Base-by-base conservation (phyloP, 2,113 vertebrate species). In the Polypterus bichir region DNA sequence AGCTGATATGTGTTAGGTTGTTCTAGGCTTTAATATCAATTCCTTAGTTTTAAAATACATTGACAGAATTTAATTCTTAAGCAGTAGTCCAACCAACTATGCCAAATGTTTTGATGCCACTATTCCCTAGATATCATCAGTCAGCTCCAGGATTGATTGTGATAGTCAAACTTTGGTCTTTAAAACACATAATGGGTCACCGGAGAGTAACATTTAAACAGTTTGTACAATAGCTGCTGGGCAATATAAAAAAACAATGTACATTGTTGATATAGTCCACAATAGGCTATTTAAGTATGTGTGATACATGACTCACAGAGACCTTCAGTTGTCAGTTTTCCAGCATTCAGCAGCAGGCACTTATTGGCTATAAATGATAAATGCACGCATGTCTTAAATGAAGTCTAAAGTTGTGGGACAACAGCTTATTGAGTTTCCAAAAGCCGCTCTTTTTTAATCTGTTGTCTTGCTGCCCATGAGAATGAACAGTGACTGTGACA, bases 241-340 rank as follows among this genome's bases (percentile, higher is more conserved):
- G 79, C 69, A 76, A 66, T 64, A 68, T 74, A 79, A 62, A 73
- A 79, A 89, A 91, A 86, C 84, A 86, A 87, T 85, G 82, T 70
- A 69, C 83, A 86, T 88, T 89, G 84, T 85, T 86, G 84, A 87
- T 87, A 70, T 85, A 90, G 91, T 85, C 83, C 73, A 75, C 80
- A 77, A 69, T 74, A 80, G 85, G 85, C 87, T 83, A 86, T 90
- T 91, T 90, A 89, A 90, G 87, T 79, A 87, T 83, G 76, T 77
- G 74, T 92, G 88, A 92, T 89, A 83, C 88, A 90, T 88, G 82
- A 78, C 75, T 86, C 80, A 76, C 77, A 77, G 69, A 87, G 72
- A 69, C 71, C 70, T 85, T 74, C 76, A 81, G 81, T 77, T 83
- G 85, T 88, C 82, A 82, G 44, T 44, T 53, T 71, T 70, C 74